Conservation (phyloP, 2,797 vertebrate genomes). For the Sebastes oblongus region DNA sequence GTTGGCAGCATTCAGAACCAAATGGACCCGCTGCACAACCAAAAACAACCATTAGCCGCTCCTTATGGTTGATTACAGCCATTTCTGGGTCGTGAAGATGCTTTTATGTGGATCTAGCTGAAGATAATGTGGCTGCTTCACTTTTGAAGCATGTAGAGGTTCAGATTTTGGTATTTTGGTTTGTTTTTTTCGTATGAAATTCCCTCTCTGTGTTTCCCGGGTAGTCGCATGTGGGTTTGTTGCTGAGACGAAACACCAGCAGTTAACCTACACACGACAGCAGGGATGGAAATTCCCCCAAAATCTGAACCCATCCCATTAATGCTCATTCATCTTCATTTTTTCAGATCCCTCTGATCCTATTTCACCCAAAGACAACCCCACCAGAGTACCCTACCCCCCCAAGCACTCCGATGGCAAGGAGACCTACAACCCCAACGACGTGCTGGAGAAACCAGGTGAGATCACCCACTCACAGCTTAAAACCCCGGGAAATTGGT, state of each 20-base stretch:
- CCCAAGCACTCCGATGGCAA: constrained; percentile 88
- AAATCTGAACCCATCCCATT: neutral
- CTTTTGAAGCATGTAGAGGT: neutral
- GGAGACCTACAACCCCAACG: constrained; percentile 80
- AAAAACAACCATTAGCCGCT: neutral
- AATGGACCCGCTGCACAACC: neutral
- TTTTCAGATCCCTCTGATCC: constrained; percentile 89
- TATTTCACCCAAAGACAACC: constrained; percentile 85
- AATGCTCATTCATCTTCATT: neutral
- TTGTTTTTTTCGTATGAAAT: neutral
- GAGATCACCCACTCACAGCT: constrained; percentile 19
- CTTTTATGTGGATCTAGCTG: neutral
- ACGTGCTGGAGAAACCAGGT: constrained; percentile 78
- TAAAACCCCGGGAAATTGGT: neutral
- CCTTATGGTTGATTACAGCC: neutral
- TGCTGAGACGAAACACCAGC: neutral
- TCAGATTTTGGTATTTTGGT: neutral
- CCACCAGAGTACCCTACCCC: constrained; percentile 84
- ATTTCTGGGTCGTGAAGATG: neutral
- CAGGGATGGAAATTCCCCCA: neutral
- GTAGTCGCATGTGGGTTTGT: neutral
- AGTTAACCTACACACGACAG: neutral
- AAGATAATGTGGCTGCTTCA: neutral
- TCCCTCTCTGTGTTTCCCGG: neutral
- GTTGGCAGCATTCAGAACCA: neutral